Evolutionary conservation across 53 echinoderm and acorn worm genomes (phyloP), one percentile per base, ranked within the genome.

Genomic region (Antedon mediterranea): DNA sequence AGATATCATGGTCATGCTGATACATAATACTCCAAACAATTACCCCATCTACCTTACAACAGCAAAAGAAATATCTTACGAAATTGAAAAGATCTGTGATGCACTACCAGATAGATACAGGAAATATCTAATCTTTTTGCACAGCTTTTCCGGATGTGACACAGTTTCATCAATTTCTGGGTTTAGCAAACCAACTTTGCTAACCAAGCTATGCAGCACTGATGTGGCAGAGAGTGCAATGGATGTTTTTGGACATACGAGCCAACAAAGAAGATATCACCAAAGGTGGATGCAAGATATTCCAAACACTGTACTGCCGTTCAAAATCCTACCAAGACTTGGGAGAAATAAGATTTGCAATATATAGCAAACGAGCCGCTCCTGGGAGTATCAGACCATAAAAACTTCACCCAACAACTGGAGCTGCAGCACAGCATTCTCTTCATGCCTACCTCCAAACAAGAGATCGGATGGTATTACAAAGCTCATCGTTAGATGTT

Each of bases 111-210:
- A 73, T 29, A 30, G 28, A n/a, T 30, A 73, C 28, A 73, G 28
- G 74, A 9, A 29, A 30, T 75, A 33, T 18, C 33, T 31, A 18
- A 6, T 37, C 4, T 37, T 37, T 37, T 6, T 11, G 4, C 37
- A 37, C 37, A 11, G 4, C 37, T 37, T 37, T 11, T 6, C 37
- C 11, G 11, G 37, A 37, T 37, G 73, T 14, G 73, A 29, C 14
- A 72, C 73, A 33, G 76, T 75, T 75, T 75, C 76, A 4, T 31
- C 76, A n/a, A 75, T 75, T n/a, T 31, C 76, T 29, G 76, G 76
- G 5, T 31, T 30, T 15, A 18, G 76, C 9, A 75, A 31, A 75
- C 9, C 76, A 5, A 75, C 76, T 4, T 30, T 30, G 29, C 9
- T n/a, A n/a, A 75, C 9, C 33, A 75, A 73, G 28, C 30, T 14